These are phyloP conservation scores for Drepanosiphum platanoidis DNA, from an alignment of 2,888 invertebrate genomes.

Conservation along the genomic window DNA sequence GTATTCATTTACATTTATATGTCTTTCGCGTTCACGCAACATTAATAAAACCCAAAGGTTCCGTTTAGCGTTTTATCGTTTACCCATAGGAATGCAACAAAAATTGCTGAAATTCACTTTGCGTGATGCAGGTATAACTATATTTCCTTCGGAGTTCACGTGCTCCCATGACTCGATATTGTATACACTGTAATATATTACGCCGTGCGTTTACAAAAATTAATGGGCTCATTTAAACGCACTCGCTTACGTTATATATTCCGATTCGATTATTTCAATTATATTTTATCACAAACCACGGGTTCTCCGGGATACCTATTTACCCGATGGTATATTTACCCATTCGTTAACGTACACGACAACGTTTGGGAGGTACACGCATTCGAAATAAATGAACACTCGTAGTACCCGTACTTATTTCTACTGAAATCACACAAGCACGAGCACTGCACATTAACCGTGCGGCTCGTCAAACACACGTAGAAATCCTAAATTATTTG, in stretches of 20 bases:
- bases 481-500: too few relatives aligned
- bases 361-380: too few relatives aligned
- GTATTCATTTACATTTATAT: not conserved
- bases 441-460: too few relatives aligned
- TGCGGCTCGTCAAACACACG: too few relatives aligned
- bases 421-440: too few relatives aligned
- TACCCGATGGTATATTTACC: too few relatives aligned
- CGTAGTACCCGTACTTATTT: too few relatives aligned
- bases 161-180: constrained; percentile 15
- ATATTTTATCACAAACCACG: too few relatives aligned
- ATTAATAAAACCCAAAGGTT: constrained; percentile 14
- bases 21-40: constrained; percentile 36
- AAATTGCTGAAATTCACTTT: constrained; percentile 42
- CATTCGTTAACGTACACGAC: too few relatives aligned
- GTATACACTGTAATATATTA: not conserved
- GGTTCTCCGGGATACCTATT: too few relatives aligned
- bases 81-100: not conserved
- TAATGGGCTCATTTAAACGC: not conserved
- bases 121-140: constrained; percentile 46
- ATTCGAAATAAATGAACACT: too few relatives aligned
- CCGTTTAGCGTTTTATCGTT: constrained; percentile 17
- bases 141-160: constrained; percentile 27
- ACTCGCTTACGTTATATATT: not conserved
- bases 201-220: not conserved
- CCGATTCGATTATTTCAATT: too few relatives aligned